A percentile compares a stretch with the other conserved stretches of the same genome.
Evolutionary conservation across 2,888 invertebrate genomes (phyloP).

Genomic region (Oscheius sp.): DNA sequence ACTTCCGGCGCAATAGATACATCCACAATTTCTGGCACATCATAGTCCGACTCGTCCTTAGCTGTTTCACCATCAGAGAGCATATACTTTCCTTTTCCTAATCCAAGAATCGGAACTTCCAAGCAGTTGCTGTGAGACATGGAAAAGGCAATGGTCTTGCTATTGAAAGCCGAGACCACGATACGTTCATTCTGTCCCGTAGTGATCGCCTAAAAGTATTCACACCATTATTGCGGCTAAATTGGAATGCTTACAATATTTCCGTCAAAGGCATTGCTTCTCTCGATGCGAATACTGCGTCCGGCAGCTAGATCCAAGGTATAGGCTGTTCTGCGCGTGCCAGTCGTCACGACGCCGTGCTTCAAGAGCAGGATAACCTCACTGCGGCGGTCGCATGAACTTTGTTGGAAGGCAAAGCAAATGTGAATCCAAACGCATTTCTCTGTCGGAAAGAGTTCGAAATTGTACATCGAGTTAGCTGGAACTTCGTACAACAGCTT

Average conservation of each 20-base stretch:
- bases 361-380: background rate
- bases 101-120: background rate
- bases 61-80: background rate
- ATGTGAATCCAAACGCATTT: background rate
- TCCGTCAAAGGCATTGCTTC: background rate
- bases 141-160: background rate
- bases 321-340: slow-evolving; percentile 2
- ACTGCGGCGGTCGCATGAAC: background rate
- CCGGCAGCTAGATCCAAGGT: background rate
- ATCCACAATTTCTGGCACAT: background rate
- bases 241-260: background rate
- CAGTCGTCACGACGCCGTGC: slow-evolving; percentile 1
- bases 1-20: background rate
- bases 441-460: background rate
- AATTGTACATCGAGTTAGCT: background rate
- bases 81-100: background rate
- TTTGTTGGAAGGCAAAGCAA: slow-evolving; percentile 1
- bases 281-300: background rate
- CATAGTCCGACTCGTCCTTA: background rate
- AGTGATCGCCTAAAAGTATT: background rate
- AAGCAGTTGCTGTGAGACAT: slow-evolving; percentile 11
- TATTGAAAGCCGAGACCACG: background rate
- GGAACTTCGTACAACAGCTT: background rate
- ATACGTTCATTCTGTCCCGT: slow-evolving; percentile 18
- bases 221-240: no score